Evolutionary conservation across 2,113 vertebrate genomes (phyloP), one percentile per base, ranked within the genome.

Genomic region (Chauna torquata): DNA sequence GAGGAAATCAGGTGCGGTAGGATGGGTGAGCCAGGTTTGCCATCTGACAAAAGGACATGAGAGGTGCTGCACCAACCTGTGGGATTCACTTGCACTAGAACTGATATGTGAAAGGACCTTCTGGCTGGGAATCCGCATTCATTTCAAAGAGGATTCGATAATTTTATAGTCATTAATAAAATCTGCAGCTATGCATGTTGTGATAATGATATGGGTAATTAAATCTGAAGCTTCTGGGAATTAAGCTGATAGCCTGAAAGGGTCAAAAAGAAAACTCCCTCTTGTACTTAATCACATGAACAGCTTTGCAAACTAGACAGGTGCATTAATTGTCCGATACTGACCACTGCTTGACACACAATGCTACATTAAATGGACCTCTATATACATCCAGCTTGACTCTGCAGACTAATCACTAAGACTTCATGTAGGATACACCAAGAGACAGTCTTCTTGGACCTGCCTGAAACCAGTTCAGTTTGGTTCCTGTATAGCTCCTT

Each of bases 211-310:
- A 92, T 34, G 91, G 92, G 81, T 92, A 96, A 97, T 95, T 94
- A 97, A 97, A 97, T 74, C 45, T 45, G 86, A 94, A 95, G 91
- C 91, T 96, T 97, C 96, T 94, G 91, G 94, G 95, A 94, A 96
- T 96, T 87, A 92, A 92, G 92, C 62, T 80, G 92, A 95, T 94
- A 90, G 95, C 87, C 91, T 81, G 95, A 80, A 85, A 95, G 94
- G 95, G 95, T 97, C 94, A 95, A 57, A 79, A 96, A 86, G 70
- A 82, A 82, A 95, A 89, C 44, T 92, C 65, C 50, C 36, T 69
- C 81, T 52, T 44, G 82, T 92, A 75, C 65, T 95, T 92, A 86
- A 95, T 95, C 83, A 96, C 55, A 82, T n/a, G 77, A 95, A 86
- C 1, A 89, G 86, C 91, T 92, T 11, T 89, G 58, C 81, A 50